Conservation (phyloP, 2,113 vertebrate species). For the Eretmochelys imbricata region DNA sequence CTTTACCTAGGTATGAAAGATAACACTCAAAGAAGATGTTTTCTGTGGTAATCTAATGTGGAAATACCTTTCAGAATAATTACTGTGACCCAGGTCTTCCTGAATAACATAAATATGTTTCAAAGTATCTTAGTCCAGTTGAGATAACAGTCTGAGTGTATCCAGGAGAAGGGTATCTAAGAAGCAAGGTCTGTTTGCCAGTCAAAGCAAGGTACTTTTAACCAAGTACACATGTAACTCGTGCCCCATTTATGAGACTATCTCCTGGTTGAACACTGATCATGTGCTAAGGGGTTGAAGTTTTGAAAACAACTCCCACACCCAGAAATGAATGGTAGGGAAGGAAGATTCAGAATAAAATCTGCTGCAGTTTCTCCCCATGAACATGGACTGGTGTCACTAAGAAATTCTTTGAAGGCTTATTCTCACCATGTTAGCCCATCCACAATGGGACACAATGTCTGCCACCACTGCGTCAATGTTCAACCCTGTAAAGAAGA, state of each 20-base stretch:
- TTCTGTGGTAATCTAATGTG: neutral
- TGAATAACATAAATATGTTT: neutral
- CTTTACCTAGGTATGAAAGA: neutral
- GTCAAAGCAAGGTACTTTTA: neutral
- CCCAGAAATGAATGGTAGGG: neutral
- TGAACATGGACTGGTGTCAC: neutral
- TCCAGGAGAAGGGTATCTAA: neutral
- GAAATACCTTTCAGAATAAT: neutral
- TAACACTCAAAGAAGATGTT: neutral
- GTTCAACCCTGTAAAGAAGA: neutral
- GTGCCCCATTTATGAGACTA: accelerated
- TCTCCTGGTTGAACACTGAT: neutral
- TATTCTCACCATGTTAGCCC: neutral
- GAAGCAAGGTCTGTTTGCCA: neutral
- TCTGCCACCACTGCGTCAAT: neutral
- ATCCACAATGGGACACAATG: neutral
- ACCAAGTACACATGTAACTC: neutral
- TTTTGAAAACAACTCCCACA: neutral
- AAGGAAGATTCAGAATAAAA: neutral
- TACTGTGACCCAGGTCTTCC: neutral
- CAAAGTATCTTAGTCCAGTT: neutral
- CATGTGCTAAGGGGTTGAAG: neutral
- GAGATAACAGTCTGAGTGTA: neutral
- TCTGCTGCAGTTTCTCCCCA: neutral
- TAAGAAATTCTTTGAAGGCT: neutral